Evolutionary conservation across 2,113 vertebrate species (phyloP).

Genomic region (Megaleporinus macrocephalus): DNA sequence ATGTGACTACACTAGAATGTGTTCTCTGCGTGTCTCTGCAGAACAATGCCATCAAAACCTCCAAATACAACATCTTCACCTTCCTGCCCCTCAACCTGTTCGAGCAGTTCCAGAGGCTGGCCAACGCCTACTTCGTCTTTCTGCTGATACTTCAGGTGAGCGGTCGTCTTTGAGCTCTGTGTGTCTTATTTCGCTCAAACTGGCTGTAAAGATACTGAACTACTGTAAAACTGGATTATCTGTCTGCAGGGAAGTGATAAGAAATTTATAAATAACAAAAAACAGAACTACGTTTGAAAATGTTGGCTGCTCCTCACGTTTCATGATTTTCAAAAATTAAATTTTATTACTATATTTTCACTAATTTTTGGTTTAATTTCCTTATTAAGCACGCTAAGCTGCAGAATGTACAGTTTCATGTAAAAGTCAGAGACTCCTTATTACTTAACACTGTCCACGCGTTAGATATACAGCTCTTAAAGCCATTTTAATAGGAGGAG

Average conservation of each 20-base stretch:
- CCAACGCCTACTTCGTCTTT: slow-evolving; percentile 94
- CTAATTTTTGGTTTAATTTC: too few relatives aligned
- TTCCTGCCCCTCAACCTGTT: slow-evolving; percentile 96
- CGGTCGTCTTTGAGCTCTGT: neutral
- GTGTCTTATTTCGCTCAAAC: neutral
- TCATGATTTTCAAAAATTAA: neutral
- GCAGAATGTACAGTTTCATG: too few relatives aligned
- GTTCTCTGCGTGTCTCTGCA: slow-evolving; percentile 62
- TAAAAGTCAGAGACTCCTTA: too few relatives aligned
- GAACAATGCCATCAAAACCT: slow-evolving; percentile 93
- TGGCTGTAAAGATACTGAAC: too few relatives aligned
- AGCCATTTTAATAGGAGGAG: too few relatives aligned
- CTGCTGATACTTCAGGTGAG: slow-evolving; percentile 90
- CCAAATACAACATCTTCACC: slow-evolving; percentile 89
- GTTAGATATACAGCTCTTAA: too few relatives aligned
- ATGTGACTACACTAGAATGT: neutral
- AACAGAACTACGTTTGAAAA: too few relatives aligned
- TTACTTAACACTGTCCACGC: too few relatives aligned
- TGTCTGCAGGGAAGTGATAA: neutral
- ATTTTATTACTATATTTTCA: neutral
- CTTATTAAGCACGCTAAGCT: too few relatives aligned
- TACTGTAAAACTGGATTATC: neutral
- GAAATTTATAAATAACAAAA: too few relatives aligned
- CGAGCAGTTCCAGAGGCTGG: slow-evolving; percentile 92
- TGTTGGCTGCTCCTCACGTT: too few relatives aligned